Evolutionary conservation across 37 sponge, comb jelly and placozoan genomes (phyloP).

Genomic region (Beroe forskalii): DNA sequence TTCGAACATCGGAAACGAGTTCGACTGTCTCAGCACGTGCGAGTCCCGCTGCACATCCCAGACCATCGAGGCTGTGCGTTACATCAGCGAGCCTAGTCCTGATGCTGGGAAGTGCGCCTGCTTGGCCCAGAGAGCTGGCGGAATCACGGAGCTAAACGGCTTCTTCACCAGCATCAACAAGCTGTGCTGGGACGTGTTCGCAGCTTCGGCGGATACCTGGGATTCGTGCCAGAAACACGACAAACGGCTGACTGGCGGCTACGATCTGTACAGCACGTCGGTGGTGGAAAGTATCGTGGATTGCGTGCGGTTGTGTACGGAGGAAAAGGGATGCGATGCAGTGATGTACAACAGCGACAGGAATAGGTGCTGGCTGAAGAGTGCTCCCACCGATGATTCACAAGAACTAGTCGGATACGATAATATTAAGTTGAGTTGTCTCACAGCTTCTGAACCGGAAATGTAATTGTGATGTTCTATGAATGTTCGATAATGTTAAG

Average conservation of each 20-base stretch:
- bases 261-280: neutral
- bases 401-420: neutral
- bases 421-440: neutral
- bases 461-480: too few relatives aligned
- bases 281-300: neutral
- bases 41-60: neutral
- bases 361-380: neutral
- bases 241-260: neutral
- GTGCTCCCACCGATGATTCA: neutral
- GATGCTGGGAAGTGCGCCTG: slow-evolving; percentile 6
- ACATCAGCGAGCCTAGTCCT: neutral
- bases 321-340: neutral
- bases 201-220: neutral
- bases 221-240: neutral
- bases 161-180: slow-evolving; percentile 26
- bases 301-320: neutral
- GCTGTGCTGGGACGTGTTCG: neutral
- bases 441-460: too few relatives aligned
- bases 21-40: neutral
- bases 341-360: neutral
- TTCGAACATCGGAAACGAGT: neutral
- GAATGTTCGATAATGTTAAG: too few relatives aligned
- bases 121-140: neutral
- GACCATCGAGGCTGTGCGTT: neutral
- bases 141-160: neutral